Percentiles rank a stretch among this genome's conserved stretches.
Conservation (phyloP, 2,113 vertebrate species). For the Semicossyphus pulcher region DNA sequence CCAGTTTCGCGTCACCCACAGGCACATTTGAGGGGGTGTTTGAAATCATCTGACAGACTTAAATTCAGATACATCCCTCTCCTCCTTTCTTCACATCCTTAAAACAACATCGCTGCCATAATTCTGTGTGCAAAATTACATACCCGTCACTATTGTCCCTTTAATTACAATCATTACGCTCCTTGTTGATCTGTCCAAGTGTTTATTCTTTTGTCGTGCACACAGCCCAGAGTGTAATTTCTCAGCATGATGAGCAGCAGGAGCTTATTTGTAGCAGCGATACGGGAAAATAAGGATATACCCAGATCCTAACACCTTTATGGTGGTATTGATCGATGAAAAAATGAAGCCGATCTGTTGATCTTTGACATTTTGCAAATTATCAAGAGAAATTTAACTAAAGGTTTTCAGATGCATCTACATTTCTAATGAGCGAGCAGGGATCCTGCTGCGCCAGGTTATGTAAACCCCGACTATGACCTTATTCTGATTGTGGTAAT, state of each 20-base stretch:
- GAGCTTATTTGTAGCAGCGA: conserved; percentile 39
- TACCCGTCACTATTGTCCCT: conserved; percentile 40
- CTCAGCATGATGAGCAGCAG: conserved; percentile 26
- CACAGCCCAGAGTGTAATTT: conserved; percentile 40
- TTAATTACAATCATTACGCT: conserved; percentile 61
- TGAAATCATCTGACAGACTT: conserved; percentile 52
- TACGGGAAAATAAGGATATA: background rate
- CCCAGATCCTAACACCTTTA: no score
- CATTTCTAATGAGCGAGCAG: background rate
- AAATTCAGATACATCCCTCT: conserved; percentile 39
- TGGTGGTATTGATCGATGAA: background rate
- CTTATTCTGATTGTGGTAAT: conserved; percentile 1
- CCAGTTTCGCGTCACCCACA: conserved; percentile 22
- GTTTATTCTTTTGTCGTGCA: conserved; percentile 32
- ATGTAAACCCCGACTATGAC: background rate
- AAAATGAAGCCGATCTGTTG: background rate
- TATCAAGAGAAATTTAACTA: background rate
- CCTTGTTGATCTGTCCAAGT: conserved; percentile 26
- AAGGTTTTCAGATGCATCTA: background rate
- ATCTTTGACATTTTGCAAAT: background rate
- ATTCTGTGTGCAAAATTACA: conserved; percentile 45
- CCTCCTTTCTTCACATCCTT: conserved; percentile 12
- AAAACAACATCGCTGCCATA: conserved; percentile 44
- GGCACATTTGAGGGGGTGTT: conserved; percentile 41
- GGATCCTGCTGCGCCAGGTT: background rate